Conservation (phyloP, 1,140 invertebrate species). For the Triops cancriformis region DNA sequence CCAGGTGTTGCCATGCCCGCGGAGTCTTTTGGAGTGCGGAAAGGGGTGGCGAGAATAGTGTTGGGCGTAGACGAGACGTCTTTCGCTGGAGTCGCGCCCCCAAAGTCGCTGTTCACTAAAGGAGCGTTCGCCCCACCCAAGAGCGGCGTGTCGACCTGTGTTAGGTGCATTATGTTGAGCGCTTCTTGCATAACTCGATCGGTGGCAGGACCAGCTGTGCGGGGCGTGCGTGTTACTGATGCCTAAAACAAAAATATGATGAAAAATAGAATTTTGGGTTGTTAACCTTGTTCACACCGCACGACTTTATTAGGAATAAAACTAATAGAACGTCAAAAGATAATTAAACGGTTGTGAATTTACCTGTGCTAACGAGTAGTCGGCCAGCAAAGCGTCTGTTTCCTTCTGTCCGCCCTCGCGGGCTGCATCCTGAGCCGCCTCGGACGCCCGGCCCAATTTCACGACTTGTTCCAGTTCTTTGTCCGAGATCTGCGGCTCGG, state of each 20-base stretch:
- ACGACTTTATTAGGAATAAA: background rate
- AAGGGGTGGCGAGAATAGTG: constrained; percentile 88
- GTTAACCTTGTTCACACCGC: background rate
- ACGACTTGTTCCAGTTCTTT: constrained; percentile 81
- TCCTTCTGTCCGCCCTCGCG: constrained; percentile 69
- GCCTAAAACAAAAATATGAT: constrained; percentile 42
- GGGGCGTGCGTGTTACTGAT: constrained; percentile 60
- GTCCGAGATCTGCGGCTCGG: constrained; percentile 94
- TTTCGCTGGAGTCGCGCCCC: constrained; percentile 63
- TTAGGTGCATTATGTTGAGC: constrained; percentile 95
- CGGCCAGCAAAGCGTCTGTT: constrained; percentile 78
- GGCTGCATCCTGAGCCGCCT: constrained; percentile 83
- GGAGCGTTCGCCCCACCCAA: constrained; percentile 94
- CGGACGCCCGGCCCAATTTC: constrained; percentile 89
- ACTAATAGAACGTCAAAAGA: background rate
- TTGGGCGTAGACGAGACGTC: constrained; percentile 80
- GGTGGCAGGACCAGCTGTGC: constrained; percentile 69
- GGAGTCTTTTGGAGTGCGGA: constrained; percentile 51
- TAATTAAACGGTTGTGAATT: background rate
- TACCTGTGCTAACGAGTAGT: constrained; percentile 76
- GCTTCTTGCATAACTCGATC: constrained; percentile 73
- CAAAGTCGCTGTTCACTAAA: constrained; percentile 79
- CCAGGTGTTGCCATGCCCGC: constrained; percentile 15
- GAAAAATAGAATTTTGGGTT: too few species aligned
- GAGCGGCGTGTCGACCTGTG: constrained; percentile 92